phyloP scores from a whole-genome alignment of 1,140 invertebrate species.

The Laupala kohalensis region DNA sequence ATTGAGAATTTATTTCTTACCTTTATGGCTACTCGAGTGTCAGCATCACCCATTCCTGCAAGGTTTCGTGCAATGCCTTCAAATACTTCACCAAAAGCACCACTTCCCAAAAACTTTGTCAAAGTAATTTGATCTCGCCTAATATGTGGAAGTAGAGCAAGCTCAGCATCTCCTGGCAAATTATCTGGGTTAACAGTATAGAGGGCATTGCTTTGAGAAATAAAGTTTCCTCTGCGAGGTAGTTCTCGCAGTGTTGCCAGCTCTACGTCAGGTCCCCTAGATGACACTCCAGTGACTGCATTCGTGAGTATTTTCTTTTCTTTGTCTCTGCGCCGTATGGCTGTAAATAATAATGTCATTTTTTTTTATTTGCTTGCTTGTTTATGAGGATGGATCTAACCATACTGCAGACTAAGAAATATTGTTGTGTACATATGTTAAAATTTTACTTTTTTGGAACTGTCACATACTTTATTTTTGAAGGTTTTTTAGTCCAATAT shows the following conservation, averaged over 20 bases:
- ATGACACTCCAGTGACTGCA: constrained; percentile 26
- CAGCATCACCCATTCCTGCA: constrained; percentile 29
- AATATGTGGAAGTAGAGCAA: constrained; percentile 70
- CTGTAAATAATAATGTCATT: constrained; percentile 7
- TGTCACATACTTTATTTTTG: too few relatives aligned
- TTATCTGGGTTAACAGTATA: constrained; percentile 41
- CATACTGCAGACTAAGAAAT: too few relatives aligned
- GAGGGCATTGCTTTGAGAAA: constrained; percentile 67
- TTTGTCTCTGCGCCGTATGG: constrained; percentile 28
- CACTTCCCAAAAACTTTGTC: constrained; percentile 81
- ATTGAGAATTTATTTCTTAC: constrained; percentile 32
- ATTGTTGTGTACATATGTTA: too few relatives aligned
- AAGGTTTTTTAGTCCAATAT: too few relatives aligned
- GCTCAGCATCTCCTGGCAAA: constrained; percentile 43
- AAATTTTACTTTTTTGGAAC: too few relatives aligned
- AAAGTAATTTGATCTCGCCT: constrained; percentile 64
- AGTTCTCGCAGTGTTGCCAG: constrained; percentile 77
- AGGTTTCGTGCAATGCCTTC: constrained; percentile 67
- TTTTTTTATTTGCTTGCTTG: too few relatives aligned
- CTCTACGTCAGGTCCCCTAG: constrained; percentile 56
- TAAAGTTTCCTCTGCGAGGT: constrained; percentile 51
- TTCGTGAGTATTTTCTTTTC: constrained; percentile 40
- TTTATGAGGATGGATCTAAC: too few relatives aligned
- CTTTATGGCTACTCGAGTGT: constrained; percentile 70
- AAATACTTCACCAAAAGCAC: constrained; percentile 94